A percentile compares a stretch with the other conserved stretches of the same genome.
phyloP scores from a whole-genome alignment of 2,113 vertebrate species.

The Phylloscopus trochilus region DNA sequence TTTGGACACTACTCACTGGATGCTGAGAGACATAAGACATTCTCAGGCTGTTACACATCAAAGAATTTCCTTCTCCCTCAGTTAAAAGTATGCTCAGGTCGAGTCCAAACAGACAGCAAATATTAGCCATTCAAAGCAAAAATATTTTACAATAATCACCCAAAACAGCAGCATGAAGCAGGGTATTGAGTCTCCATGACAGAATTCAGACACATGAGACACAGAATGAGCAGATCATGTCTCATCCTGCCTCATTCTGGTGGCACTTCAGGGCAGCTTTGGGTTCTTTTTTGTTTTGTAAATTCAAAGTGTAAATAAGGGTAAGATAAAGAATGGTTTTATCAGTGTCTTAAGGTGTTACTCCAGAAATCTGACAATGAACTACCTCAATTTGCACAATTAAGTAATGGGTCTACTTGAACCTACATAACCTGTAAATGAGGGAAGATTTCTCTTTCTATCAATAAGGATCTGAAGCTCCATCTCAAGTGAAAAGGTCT shows the following conservation, averaged over 20 bases:
- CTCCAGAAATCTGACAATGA: background rate
- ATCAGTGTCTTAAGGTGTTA: background rate
- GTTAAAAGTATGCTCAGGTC: background rate
- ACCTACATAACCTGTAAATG: background rate
- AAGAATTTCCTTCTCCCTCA: background rate
- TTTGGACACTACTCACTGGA: background rate
- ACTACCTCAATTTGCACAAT: background rate
- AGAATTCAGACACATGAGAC: background rate
- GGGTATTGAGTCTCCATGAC: background rate
- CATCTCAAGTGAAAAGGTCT: background rate
- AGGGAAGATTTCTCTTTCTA: background rate
- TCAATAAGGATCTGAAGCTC: background rate
- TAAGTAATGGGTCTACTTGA: no score
- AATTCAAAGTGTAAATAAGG: background rate
- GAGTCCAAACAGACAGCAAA: background rate
- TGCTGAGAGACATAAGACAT: background rate
- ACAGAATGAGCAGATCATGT: background rate
- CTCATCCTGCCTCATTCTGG: background rate
- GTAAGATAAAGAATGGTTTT: background rate
- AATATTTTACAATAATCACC: background rate
- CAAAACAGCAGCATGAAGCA: background rate
- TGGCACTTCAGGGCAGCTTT: background rate
- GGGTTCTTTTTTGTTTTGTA: background rate
- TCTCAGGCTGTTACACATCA: background rate
- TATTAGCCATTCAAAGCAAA: background rate